Percentiles rank a stretch among this genome's conserved stretches.
Evolutionary conservation across 2,888 invertebrate species (phyloP).

Genomic region (Melinaea menophilus): DNA sequence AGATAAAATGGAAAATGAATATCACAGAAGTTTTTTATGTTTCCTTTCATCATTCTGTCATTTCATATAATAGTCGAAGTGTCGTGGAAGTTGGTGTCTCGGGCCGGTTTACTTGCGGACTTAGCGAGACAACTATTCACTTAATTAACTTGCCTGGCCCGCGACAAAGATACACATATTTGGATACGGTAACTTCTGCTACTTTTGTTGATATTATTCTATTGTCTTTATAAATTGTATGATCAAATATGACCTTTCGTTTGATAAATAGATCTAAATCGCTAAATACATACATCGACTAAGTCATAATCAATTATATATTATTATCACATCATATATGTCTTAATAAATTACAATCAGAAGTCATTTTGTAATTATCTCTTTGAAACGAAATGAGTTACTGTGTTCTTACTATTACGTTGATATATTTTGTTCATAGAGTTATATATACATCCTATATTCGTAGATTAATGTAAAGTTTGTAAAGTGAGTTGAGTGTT

Average conservation of each 20-base stretch:
- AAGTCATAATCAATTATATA: no score
- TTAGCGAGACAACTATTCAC: slow-evolving; percentile 50
- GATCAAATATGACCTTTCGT: no score
- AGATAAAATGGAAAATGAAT: background rate
- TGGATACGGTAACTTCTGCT: slow-evolving; percentile 10
- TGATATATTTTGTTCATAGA: background rate
- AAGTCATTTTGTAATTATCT: no score
- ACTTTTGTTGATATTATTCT: background rate
- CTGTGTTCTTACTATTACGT: background rate
- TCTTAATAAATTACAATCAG: no score
- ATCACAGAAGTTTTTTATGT: slow-evolving; percentile 10
- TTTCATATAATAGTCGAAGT: slow-evolving; percentile 16
- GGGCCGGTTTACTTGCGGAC: slow-evolving; percentile 47
- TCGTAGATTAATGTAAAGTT: background rate
- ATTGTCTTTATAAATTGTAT: background rate
- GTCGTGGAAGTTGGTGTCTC: slow-evolving; percentile 30
- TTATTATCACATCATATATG: no score
- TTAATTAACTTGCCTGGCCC: slow-evolving; percentile 29
- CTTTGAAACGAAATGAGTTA: no score
- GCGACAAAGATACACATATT: slow-evolving; percentile 5
- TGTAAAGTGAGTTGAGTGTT: background rate
- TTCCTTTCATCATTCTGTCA: slow-evolving; percentile 13
- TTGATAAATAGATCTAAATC: no score
- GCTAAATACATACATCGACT: no score
- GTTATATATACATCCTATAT: background rate